phyloP scores from a whole-genome alignment of 1,140 invertebrate genomes.

The Vanessa atalanta region DNA sequence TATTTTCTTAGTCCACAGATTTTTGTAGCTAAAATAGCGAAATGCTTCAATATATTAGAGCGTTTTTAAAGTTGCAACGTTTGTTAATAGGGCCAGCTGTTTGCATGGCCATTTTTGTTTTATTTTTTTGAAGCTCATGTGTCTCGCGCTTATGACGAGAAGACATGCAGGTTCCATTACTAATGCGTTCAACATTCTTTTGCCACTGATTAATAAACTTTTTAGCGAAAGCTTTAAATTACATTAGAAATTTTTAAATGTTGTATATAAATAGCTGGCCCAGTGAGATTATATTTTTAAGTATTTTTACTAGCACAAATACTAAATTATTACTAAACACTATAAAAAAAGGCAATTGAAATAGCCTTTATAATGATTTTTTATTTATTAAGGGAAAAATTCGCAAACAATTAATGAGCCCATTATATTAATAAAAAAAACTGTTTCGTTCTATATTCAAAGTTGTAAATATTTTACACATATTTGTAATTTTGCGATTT shows the following conservation, averaged over 20 bases:
- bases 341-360: slow-evolving; percentile 1
- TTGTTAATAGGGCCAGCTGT: slow-evolving; percentile 48
- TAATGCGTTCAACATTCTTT: slow-evolving; percentile 25
- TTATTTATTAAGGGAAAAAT: slow-evolving; percentile 3
- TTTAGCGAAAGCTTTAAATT: slow-evolving; percentile 59
- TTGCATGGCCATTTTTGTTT: slow-evolving; percentile 38
- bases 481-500: slow-evolving; percentile 76
- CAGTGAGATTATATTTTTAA: slow-evolving; percentile 68
- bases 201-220: slow-evolving; percentile 24
- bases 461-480: slow-evolving; percentile 79
- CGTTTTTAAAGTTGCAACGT: slow-evolving; percentile 30
- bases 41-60: slow-evolving; percentile 35
- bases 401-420: background rate
- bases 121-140: slow-evolving; percentile 41
- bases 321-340: slow-evolving; percentile 26
- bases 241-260: slow-evolving; percentile 47
- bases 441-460: slow-evolving; percentile 54
- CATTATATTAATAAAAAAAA: slow-evolving; percentile 16
- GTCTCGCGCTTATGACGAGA: slow-evolving; percentile 43
- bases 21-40: slow-evolving; percentile 34
- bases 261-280: slow-evolving; percentile 58
- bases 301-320: slow-evolving; percentile 33
- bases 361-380: slow-evolving; percentile 5
- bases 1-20: slow-evolving; percentile 35
- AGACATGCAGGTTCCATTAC: slow-evolving; percentile 44